Evolutionary conservation across 2,888 invertebrate species (phyloP), one percentile per base, ranked within the genome.

Genomic region (Heteromurus nitidus): DNA sequence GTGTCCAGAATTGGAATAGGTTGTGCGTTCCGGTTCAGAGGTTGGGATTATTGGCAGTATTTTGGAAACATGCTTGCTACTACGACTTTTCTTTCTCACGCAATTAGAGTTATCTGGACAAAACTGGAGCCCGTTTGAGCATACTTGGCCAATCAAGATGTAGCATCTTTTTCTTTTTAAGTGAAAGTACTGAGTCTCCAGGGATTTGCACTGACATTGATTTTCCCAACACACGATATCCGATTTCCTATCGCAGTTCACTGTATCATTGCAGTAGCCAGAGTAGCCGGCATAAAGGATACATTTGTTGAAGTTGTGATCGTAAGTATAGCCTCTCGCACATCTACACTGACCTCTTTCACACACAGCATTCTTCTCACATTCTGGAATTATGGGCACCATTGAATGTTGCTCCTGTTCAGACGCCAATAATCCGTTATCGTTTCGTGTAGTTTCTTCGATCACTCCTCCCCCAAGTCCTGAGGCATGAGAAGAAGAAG

Each of bases 71-170:
- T n/a, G n/a, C n/a, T n/a, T n/a, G n/a, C 20, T 20, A 11, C 58
- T 26, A 24, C 58, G 13, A 55, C 24, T 67, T 42, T 31, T 50
- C 24, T 53, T 18, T 50, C 60, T 58, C 55, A 68, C 55, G 31
- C 82, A 82, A 26, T 70, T 65, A 24, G 82, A 82, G 42, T 76
- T 82, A 50, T 77, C 77, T 31, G 82, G 82, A 50, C 82, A 82
- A 24, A 82, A 82, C 53, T 82, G 76, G 11, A 82, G 68, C 16
- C 76, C 72, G 18, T 11, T 69, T 22, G 76, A 70, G 62, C 77
- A 82, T 1, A 70, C 58, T 67, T 82, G 72, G 18, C 72, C 77
- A 18, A 82, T 31, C 22, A 44, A 22, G 44, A 73, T 36, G 47
- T 72, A 77, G 42, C 82, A 77, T 47, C 73, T 42, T 68, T 82